Evolutionary conservation across 2,888 invertebrate genomes (phyloP), one percentile per base, ranked within the genome.

Genomic region (Thumatha senex): DNA sequence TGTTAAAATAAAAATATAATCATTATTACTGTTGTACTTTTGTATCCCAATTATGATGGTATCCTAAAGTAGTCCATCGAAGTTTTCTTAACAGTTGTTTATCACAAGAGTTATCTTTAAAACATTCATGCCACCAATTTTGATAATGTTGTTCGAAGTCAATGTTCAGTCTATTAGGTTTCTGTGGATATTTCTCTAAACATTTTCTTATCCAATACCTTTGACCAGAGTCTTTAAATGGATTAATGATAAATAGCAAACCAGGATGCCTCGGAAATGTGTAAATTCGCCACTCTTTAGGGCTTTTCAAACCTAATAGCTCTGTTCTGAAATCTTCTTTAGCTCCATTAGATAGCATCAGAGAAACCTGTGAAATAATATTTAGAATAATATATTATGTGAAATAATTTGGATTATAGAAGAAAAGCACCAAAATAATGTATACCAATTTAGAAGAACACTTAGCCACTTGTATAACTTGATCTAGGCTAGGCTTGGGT

Each of bases 41-140:
- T 47, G 97, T 96, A 72, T 98, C 95, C 99, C 99, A 99, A 81
- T 99, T 95, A 84, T 99, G 98, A 86, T 99, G 99, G 80, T 98
- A 99, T 11, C 99, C 99, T 33, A 99, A 85, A 0, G 99, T 99
- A 0, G 96, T 94, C 99, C 99, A 99, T 68, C 99, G 92, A 67
- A 99, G 82, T 53, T 91, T 89, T 55, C 85, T 90, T 53, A 79
- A 71, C 64, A 92, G 54, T 62, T 76, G 67, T 71, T 82, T 72
- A 71, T 90, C 63, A 80, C 83, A 64, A 66, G 78, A 59, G 29
- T 73, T 79, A 74, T 80, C 86, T 86, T 74, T 71, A 76, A 89
- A 82, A 74, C 93, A 92, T 59, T 89, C 83, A 61, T 93, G 88
- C 96, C 96, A 94, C 96, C 95, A 93, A 61, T 93, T 87, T 71